Evolutionary conservation across 2,797 vertebrate genomes (phyloP), one percentile per base, ranked within the genome.

Genomic region (Pangasius krempfi): DNA sequence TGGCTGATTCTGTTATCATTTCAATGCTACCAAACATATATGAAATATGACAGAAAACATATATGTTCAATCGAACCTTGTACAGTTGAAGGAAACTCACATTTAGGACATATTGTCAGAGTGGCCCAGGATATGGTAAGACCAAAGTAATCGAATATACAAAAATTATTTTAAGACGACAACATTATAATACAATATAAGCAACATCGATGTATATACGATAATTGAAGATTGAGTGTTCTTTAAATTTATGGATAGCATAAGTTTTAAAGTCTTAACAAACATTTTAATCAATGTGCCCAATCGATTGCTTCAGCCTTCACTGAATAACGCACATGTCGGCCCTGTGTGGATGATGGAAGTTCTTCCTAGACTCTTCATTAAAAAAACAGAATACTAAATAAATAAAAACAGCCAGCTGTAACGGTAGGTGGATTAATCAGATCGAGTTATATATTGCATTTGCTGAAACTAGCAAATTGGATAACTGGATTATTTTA

Each of bases 141-240:
- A 83, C 92, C 64, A 44, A 90, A 89, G n/a, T 84, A 93, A 79
- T 86, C 88, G 60, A 92, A 16, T 5, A 5, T 13, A 22, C 14
- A 58, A 33, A 12, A 4, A 47, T 6, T 7, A 30, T 52, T 50
- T 8, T 1, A 30, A 60, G 50, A 72, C 2, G 1, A 56, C 2
- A 20, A 8, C 3, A 7, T 27, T 79, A 27, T 52, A 70, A 62
- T 37, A 44, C 18, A 50, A 52, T 33, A 62, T 9, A 54, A 25
- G 2, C 5, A 12, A 8, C 10, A 37, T 16, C 7, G 22, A 0
- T 22, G 22, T 66, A 64, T 33, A 14, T 22, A 13, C 5, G 3
- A 10, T 44, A 7, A 70, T 25, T 30, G 0, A 25, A 25, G 0
- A 64, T 1, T 2, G 30, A 1, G 6, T 4, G 0, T 58, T 47